Percentiles rank a stretch among this genome's conserved stretches.
phyloP scores from a whole-genome alignment of 2,113 vertebrate genomes.

The Coracopsis vasa region DNA sequence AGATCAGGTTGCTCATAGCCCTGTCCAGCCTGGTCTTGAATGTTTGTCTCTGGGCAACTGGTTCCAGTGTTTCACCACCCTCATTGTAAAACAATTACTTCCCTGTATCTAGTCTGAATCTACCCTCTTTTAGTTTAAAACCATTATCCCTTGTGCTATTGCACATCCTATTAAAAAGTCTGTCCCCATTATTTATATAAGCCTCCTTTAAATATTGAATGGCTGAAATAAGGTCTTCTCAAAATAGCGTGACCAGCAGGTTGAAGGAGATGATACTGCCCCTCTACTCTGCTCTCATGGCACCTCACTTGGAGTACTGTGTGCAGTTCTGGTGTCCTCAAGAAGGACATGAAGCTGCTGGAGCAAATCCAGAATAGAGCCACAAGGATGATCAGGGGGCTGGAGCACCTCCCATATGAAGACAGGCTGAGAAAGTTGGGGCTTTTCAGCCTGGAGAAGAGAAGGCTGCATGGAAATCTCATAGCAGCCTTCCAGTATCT shows the following conservation, averaged over 20 bases:
- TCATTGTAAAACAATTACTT: not conserved
- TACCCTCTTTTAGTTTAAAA: not conserved
- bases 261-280: too few species aligned
- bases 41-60: not conserved
- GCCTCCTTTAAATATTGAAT: not conserved
- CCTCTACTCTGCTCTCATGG: too few species aligned
- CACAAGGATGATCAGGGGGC: not conserved
- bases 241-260: not conserved
- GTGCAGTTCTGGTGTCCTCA: too few species aligned
- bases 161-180: not conserved
- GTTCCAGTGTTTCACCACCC: not conserved
- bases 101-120: not conserved
- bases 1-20: not conserved
- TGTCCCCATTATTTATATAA: not conserved
- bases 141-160: not conserved
- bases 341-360: not conserved
- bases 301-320: not conserved
- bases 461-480: not conserved
- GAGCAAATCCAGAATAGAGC: not conserved
- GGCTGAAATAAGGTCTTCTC: rapidly evolving
- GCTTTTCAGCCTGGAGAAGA: not conserved
- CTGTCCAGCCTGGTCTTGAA: not conserved
- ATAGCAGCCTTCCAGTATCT: not conserved
- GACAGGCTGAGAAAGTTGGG: not conserved
- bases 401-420: not conserved